Evolutionary conservation across 2,797 vertebrate genomes (phyloP), one percentile per base, ranked within the genome.

Genomic region (Xyrichtys novacula): DNA sequence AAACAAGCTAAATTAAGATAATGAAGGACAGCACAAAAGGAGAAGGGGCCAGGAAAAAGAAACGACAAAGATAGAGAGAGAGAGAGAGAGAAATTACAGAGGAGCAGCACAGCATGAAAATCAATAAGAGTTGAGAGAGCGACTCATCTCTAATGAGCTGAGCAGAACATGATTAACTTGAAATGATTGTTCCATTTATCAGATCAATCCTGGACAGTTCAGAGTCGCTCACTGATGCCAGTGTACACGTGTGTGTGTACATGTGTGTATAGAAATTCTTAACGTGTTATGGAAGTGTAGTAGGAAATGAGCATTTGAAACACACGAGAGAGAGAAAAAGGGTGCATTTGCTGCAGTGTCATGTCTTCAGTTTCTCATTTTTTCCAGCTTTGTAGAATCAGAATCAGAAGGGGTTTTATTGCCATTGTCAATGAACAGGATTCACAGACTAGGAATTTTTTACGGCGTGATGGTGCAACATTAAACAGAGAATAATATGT

Each of bases 111-210:
- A 12, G 32, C 71, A 76, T 66, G 58, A 64, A 91, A 95, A 97
- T 97, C 96, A 94, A 97, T 96, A 96, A 76, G 85, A 94, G 92
- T 94, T 96, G 93, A 93, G 93, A 94, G 93, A 92, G 87, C 84
- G 90, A 94, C 94, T 93, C 94, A 91, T 88, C 88, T 88, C 86
- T 93, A 92, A 93, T 90, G 90, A 92, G 84, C 76, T 65, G 77
- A 67, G 72, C 78, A 60, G 69, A 80, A 83, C 84, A 87, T 85
- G 80, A 90, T 90, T 90, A 82, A 85, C 76, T 92, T 85, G 84
- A 78, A 91, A 89, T 91, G 81, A 90, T 83, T 69, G 69, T 81
- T 64, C 74, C 82, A 80, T 92, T 85, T 80, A 93, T 91, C 87
- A 79, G 76, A 92, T 90, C 80, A 88, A 81, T 75, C 73, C 57